phyloP scores from a whole-genome alignment of 2,797 vertebrate genomes.

The Eulemur coronatus region DNA sequence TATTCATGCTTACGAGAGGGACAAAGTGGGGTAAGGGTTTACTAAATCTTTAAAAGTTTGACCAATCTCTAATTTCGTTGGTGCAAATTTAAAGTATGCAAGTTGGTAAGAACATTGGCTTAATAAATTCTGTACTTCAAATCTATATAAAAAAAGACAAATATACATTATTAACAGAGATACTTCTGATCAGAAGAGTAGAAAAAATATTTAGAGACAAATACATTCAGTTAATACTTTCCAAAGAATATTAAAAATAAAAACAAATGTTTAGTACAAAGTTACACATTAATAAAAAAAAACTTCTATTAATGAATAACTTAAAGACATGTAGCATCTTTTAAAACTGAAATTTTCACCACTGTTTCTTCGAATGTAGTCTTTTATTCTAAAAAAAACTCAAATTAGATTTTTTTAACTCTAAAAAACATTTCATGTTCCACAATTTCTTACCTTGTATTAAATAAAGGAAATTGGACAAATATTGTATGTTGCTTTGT shows the following conservation, averaged over 20 bases:
- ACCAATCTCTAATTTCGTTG: neutral
- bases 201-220: neutral
- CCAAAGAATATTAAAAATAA: neutral
- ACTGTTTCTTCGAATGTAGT: neutral
- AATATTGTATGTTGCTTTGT: neutral
- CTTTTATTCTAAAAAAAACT: neutral
- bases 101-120: neutral
- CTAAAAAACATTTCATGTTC: neutral
- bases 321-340: neutral
- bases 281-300: neutral
- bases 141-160: neutral
- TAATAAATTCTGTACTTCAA: neutral
- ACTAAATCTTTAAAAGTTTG: neutral
- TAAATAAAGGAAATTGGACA: neutral
- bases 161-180: neutral
- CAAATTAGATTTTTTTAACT: neutral
- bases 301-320: neutral
- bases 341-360: neutral
- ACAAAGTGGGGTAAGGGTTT: neutral
- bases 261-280: neutral
- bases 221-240: neutral
- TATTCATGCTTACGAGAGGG: neutral
- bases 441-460: neutral
- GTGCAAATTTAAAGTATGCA: neutral
- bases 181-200: neutral